Evolutionary conservation across 2,113 vertebrate species (phyloP), one percentile per base, ranked within the genome.

Genomic region (Odocoileus hemionus): DNA sequence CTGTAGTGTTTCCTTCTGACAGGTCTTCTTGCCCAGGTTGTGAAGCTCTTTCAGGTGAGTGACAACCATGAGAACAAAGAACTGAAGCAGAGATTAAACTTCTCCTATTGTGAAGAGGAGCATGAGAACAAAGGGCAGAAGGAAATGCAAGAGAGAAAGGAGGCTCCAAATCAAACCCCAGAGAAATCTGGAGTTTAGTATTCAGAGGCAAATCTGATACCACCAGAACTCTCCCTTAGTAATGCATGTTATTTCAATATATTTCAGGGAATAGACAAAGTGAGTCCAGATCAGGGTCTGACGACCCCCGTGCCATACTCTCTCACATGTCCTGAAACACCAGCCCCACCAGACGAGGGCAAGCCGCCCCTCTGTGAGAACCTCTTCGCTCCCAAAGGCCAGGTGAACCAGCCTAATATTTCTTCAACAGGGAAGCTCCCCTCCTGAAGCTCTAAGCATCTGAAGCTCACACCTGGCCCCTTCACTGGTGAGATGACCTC

Each of bases 381-480:
- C 0, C 99, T 99, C 0, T 98, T 98, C 98, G 99, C 99, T 0
- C 99, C 99, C 50, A 99, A 99, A 99, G 99, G 98, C 91, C 98
- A 99, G 36, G 92, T 99, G 52, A 99, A 98, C 0, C 99, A 99
- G 96, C 97, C 99, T 0, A 97, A 98, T 86, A 98, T 99, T 93
- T 98, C 99, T 96, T 98, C 98, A 30, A 98, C 99, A 84, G 97
- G 97, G 9, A 99, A 99, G 96, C 85, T 98, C 17, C 93, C 85
- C 25, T 85, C 98, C 91, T 98, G 93, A 95, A 98, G 98, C 79
- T 98, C 98, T 74, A 98, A 98, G 86, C 98, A 97, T 3, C 89
- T 99, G 43, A 98, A 97, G 5, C 97, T 99, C 30, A 90, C 98
- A 12, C 98, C 98, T 23, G 74, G 91, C 10, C 95, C 97, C 67